Percentiles rank a stretch among this genome's conserved stretches.
Conservation (phyloP, 2,113 vertebrate genomes). For the Paramormyrops kingsleyae region DNA sequence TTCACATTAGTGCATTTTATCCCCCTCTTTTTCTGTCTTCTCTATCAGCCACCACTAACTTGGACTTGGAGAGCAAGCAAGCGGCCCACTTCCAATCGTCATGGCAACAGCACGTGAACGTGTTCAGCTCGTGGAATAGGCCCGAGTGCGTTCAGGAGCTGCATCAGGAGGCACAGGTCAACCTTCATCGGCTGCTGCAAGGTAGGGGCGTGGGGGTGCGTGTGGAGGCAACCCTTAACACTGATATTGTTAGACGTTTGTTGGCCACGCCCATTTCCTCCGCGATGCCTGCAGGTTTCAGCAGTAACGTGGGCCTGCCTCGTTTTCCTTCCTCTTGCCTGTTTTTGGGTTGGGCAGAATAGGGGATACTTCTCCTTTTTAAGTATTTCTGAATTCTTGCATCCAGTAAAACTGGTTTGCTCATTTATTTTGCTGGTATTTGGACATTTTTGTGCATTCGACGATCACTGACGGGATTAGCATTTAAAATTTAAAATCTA, state of each 20-base stretch:
- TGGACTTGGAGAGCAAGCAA: constrained; percentile 69
- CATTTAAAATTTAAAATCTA: background rate
- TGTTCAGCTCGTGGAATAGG: constrained; percentile 65
- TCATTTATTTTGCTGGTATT: background rate
- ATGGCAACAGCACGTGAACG: constrained; percentile 79
- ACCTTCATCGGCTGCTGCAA: constrained; percentile 74
- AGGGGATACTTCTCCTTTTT: background rate
- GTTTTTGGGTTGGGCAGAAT: background rate
- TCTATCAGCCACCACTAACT: constrained; percentile 64
- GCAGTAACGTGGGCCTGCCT: background rate
- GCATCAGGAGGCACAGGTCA: constrained; percentile 75
- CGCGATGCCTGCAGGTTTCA: background rate
- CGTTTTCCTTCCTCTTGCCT: background rate
- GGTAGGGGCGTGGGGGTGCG: constrained; percentile 50
- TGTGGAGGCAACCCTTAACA: background rate
- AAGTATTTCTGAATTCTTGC: background rate
- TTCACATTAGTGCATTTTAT: background rate
- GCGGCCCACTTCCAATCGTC: constrained; percentile 67
- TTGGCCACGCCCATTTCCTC: background rate
- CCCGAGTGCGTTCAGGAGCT: constrained; percentile 71
- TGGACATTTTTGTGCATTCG: background rate
- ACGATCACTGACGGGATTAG: background rate
- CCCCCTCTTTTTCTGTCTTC: constrained; percentile 7
- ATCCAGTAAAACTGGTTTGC: background rate
- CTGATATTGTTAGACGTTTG: background rate